Base-by-base conservation (phyloP, 2,113 vertebrate genomes). In the Progne subis region DNA sequence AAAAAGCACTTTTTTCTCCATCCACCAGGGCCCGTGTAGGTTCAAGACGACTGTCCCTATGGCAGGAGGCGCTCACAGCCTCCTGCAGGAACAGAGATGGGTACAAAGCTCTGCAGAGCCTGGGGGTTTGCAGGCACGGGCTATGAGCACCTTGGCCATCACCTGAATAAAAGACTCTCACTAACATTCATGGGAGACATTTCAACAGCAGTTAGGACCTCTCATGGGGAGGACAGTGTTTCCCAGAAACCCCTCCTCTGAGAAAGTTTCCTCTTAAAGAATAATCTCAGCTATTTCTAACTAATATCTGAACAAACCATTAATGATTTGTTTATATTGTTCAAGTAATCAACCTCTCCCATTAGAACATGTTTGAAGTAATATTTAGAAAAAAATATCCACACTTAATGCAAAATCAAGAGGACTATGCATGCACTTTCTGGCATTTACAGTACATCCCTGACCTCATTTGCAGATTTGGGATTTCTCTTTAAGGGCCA, bases 401-500 rank as follows among this genome's bases (percentile, higher is more conserved):
- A 14, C 15, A 3, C 20, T 59, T 50, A 52, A 50, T 55, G n/a
- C 55, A 59, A 70, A 76, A 61, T 60, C 72, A 82, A 28, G 32
- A 49, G 14, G 11, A 31, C 63, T 52, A 8, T 12, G 41, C 55
- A 69, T 0, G 0, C 2, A 1, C 14, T 20, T 77, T 91, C 50
- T 70, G 34, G 77, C 55, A 71, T n/a, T 63, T 57, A 23, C 25
- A 84, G 64, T 23, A 74, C 60, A 81, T n/a, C 76, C 50, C n/a
- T 59, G 80, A 81, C 37, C n/a, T 75, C 74, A 71, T 31, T 2
- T 79, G 57, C 14, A 87, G 60, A 75, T 31, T 28, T 41, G 32
- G 0, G 53, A 50, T 28, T 85, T 84, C 50, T 59, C 44, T 49
- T 75, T 39, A 53, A 44, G n/a, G 46, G 41, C 59, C 81, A 82